Evolutionary conservation across 1,140 invertebrate genomes (phyloP).

Genomic region (Stegodyphus mimosarum): DNA sequence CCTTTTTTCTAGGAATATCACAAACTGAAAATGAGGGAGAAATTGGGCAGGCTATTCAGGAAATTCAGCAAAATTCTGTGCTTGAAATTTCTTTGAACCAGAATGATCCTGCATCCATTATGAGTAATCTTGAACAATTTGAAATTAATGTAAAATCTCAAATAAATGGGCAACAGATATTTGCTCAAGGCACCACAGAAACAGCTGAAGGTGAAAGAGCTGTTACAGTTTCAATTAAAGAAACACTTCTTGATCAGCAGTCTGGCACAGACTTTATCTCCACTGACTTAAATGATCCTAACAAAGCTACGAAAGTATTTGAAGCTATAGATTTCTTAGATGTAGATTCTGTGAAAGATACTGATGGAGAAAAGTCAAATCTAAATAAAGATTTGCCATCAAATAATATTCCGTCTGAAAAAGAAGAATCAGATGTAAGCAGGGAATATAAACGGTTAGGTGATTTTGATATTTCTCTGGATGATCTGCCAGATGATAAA

Average conservation of each 20-base stretch:
- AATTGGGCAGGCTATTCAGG: conserved; percentile 56
- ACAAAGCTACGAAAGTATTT: conserved; percentile 20
- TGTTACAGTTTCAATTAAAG: conserved; percentile 53
- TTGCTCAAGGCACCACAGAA: conserved; percentile 49
- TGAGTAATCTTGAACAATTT: conserved; percentile 51
- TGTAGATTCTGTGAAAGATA: conserved; percentile 13
- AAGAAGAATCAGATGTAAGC: conserved; percentile 41
- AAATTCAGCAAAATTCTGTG: conserved; percentile 48
- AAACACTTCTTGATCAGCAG: conserved; percentile 41
- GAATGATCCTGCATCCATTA: conserved; percentile 39
- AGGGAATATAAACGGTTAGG: conserved; percentile 46
- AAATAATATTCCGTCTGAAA: not conserved
- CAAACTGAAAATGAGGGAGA: conserved; percentile 35
- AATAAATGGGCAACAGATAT: conserved; percentile 51
- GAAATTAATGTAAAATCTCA: conserved; percentile 49
- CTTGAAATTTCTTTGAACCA: conserved; percentile 44
- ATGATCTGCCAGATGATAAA: conserved; percentile 61
- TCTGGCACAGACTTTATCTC: conserved; percentile 33
- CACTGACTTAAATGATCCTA: conserved; percentile 21
- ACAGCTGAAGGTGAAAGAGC: conserved; percentile 47
- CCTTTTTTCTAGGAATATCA: conserved; percentile 5
- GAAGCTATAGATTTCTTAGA: conserved; percentile 50
- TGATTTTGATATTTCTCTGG: conserved; percentile 44
- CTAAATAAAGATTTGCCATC: not conserved
- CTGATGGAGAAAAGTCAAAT: not conserved